Percentiles rank a stretch among this genome's conserved stretches.
Conservation (phyloP, 2,888 invertebrate genomes). For the Cosmia pyralina region DNA sequence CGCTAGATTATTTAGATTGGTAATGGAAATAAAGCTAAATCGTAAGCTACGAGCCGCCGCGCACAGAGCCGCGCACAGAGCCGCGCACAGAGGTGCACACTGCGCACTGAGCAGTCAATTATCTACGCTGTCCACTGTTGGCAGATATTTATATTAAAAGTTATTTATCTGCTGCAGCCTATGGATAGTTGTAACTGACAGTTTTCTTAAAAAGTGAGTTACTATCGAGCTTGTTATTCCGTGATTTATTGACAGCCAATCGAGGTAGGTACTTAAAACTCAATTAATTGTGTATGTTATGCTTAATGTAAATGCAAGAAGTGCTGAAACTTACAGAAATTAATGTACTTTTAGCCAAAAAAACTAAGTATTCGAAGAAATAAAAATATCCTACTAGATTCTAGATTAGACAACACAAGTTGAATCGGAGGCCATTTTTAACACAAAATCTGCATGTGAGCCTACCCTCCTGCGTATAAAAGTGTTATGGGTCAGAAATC, state of each 20-base stretch:
- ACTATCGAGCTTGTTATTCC: no score
- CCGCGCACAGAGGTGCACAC: constrained; percentile 8
- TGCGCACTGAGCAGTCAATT: constrained; percentile 21
- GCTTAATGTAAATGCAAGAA: background rate
- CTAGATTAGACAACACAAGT: constrained; percentile 10
- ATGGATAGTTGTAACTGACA: constrained; percentile 2
- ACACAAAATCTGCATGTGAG: background rate
- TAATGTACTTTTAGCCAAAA: background rate
- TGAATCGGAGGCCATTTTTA: background rate
- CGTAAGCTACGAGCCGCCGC: background rate
- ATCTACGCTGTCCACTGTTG: constrained; percentile 29
- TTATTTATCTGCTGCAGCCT: constrained; percentile 24
- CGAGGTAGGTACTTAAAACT: background rate
- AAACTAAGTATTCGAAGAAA: background rate
- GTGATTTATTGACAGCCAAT: background rate
- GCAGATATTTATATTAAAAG: constrained; percentile 42
- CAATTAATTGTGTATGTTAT: background rate
- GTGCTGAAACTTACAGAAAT: background rate
- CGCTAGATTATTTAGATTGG: background rate
- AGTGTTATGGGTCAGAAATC: constrained; percentile 39
- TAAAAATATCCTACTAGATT: background rate
- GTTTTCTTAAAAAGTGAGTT: background rate
- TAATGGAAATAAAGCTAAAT: constrained; percentile 8
- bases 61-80: constrained; percentile 6
- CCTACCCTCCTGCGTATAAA: constrained; percentile 10